Evolutionary conservation across 2,797 vertebrate genomes (phyloP).

Genomic region (Hippoglossus hippoglossus): DNA sequence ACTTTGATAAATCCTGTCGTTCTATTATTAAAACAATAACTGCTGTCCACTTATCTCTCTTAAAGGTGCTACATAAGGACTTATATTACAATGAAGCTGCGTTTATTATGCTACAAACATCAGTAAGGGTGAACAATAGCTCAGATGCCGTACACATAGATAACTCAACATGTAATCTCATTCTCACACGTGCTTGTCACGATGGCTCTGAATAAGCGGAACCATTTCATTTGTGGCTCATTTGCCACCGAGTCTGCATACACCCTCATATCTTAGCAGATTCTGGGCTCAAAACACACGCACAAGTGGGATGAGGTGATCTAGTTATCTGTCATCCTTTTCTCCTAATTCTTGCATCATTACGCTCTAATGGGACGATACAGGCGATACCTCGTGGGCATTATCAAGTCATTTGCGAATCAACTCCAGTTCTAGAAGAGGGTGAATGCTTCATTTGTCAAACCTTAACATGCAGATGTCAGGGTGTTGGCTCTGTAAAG

Average conservation of each 20-base stretch:
- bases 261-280: conserved; percentile 13
- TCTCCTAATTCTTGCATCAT: conserved; percentile 67
- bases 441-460: conserved; percentile 71
- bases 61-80: background rate
- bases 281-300: conserved; percentile 29
- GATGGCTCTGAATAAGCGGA: conserved; percentile 1
- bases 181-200: conserved; percentile 22
- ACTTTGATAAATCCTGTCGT: background rate
- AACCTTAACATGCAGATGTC: conserved; percentile 71
- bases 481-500: conserved; percentile 50
- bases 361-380: conserved; percentile 70
- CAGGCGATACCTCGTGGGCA: conserved; percentile 62
- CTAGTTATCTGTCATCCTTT: conserved; percentile 62
- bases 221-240: conserved; percentile 17
- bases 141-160: conserved; percentile 5
- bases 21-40: conserved; percentile 9
- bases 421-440: conserved; percentile 53
- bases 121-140: conserved; percentile 2
- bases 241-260: conserved; percentile 12
- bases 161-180: conserved; percentile 27
- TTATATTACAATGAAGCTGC: background rate
- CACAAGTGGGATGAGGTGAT: conserved; percentile 34
- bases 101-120: background rate
- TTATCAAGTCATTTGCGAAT: conserved; percentile 71
- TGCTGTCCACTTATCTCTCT: conserved; percentile 9